Percentiles rank a stretch among this genome's conserved stretches.
phyloP scores from a whole-genome alignment of 2,888 invertebrate genomes.

The Drosophila paranaensis region DNA sequence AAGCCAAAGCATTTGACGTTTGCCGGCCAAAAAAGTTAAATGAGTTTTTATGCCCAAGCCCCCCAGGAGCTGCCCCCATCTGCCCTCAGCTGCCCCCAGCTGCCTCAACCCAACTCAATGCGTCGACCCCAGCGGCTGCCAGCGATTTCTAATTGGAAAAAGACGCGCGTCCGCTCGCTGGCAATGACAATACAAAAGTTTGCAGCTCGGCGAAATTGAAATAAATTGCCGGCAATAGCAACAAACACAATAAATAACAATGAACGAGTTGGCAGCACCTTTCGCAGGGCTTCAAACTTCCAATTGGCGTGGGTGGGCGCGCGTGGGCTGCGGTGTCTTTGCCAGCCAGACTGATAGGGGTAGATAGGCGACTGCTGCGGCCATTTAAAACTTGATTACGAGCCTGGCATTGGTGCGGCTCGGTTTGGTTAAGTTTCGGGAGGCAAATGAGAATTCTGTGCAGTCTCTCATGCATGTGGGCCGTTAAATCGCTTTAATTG shows the following conservation, averaged over 20 bases:
- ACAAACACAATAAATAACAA: conserved; percentile 79
- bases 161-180: conserved; percentile 63
- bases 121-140: conserved; percentile 10
- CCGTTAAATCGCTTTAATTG: conserved; percentile 82
- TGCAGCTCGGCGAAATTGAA: conserved; percentile 77
- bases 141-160: conserved; percentile 79
- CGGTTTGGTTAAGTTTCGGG: conserved; percentile 42
- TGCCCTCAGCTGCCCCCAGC: too few relatives aligned
- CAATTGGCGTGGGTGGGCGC: neutral
- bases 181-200: conserved; percentile 80
- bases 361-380: conserved; percentile 12
- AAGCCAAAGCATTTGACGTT: conserved; percentile 68
- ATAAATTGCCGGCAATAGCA: conserved; percentile 81
- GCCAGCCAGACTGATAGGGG: neutral
- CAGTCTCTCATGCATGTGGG: conserved; percentile 69
- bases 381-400: conserved; percentile 81
- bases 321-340: neutral
- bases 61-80: neutral
- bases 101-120: neutral
- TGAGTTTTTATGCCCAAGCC: conserved; percentile 77
- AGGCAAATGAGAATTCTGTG: conserved; percentile 52
- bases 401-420: conserved; percentile 33
- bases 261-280: conserved; percentile 80
- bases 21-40: conserved; percentile 78
- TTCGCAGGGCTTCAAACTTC: conserved; percentile 30